These are phyloP conservation scores for Menidia menidia DNA, from an alignment of 2,797 vertebrate genomes.

Conservation along the genomic window DNA sequence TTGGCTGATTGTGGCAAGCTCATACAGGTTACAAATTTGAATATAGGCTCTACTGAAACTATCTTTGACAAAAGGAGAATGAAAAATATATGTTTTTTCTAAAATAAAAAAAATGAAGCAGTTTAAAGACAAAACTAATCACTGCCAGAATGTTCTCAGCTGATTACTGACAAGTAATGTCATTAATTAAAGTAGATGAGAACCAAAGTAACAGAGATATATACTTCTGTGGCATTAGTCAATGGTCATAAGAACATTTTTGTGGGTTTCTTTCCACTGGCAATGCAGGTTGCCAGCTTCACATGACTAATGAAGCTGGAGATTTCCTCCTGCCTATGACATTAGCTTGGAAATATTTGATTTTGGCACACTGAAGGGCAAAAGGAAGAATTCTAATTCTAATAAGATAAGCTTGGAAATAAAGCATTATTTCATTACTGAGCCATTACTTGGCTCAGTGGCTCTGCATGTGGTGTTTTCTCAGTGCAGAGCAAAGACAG, in stretches of 20 bases:
- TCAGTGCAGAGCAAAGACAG: conserved; percentile 9
- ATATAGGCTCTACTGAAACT: no score
- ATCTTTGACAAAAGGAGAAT: no score
- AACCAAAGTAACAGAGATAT: conserved; percentile 20
- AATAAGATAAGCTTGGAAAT: not conserved
- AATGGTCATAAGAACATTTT: conserved; percentile 59
- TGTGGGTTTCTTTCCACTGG: conserved; percentile 54
- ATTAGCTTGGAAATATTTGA: conserved; percentile 16
- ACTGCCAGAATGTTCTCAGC: conserved; percentile 34
- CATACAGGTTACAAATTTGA: no score
- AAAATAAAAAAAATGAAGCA: conserved; percentile 35
- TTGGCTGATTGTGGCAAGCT: not conserved
- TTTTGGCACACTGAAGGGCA: not conserved
- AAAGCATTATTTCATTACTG: conserved; percentile 8
- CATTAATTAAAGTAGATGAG: conserved; percentile 22
- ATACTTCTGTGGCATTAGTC: conserved; percentile 64
- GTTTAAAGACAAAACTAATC: conserved; percentile 55
- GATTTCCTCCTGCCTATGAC: conserved; percentile 25
- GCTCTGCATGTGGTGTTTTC: conserved; percentile 53
- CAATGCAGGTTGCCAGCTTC: conserved; percentile 54
- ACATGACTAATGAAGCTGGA: conserved; percentile 61
- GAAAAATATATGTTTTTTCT: no score
- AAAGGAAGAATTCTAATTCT: not conserved
- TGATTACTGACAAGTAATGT: conserved; percentile 42
- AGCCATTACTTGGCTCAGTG: conserved; percentile 45